These are phyloP conservation scores for Helostoma temminkii DNA, from an alignment of 2,797 vertebrate genomes.

Conservation along the genomic window DNA sequence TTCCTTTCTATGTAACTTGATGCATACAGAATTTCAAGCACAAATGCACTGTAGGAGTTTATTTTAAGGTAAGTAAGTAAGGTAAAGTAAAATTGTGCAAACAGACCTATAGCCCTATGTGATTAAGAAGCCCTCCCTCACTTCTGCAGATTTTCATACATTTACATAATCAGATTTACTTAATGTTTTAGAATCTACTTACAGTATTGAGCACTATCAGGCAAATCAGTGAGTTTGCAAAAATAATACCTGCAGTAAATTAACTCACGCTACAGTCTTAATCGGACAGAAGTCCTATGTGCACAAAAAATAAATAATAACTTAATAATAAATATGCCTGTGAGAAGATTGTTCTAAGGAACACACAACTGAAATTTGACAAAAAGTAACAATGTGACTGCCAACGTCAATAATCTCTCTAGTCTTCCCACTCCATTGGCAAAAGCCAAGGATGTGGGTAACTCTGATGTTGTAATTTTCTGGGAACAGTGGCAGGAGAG, in stretches of 20 bases:
- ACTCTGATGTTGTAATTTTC: conserved; percentile 57
- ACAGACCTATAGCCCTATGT: conserved; percentile 6
- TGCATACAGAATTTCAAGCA: too few species aligned
- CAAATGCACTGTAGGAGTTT: conserved; percentile 18
- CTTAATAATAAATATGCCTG: conserved; percentile 52
- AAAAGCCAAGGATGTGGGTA: conserved; percentile 76
- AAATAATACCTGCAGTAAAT: conserved; percentile 16
- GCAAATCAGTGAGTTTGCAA: not conserved
- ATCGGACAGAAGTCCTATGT: conserved; percentile 38
- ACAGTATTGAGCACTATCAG: conserved; percentile 14
- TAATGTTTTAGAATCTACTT: conserved; percentile 6
- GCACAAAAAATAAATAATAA: conserved; percentile 48
- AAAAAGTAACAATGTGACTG: conserved; percentile 47
- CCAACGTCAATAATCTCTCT: conserved; percentile 52
- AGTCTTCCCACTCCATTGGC: conserved; percentile 87
- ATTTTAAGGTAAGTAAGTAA: conserved; percentile 17
- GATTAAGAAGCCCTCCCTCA: conserved; percentile 3
- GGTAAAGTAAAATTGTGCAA: conserved; percentile 10
- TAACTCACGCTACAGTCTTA: conserved; percentile 20
- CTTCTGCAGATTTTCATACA: conserved; percentile 17
- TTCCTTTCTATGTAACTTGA: conserved; percentile 17
- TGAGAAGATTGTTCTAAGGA: conserved; percentile 28
- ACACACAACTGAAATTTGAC: conserved; percentile 20
- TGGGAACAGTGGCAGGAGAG: conserved; percentile 38
- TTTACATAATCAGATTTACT: conserved; percentile 9